phyloP scores from a whole-genome alignment of 2,113 vertebrate genomes.

The Brachyistius frenatus region DNA sequence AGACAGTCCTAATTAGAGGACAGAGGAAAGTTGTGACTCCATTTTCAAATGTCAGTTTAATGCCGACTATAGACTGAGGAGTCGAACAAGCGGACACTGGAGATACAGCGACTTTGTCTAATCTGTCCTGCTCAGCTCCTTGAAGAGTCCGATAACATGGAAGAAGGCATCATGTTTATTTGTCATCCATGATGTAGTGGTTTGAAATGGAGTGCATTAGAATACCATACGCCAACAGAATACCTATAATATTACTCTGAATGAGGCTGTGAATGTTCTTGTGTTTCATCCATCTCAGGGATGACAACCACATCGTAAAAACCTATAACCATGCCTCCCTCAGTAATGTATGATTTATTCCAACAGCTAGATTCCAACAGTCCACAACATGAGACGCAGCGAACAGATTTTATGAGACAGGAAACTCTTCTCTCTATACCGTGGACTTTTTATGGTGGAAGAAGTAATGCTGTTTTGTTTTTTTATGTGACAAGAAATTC shows the following conservation, averaged over 20 bases:
- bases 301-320: constrained; percentile 30
- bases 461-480: not conserved
- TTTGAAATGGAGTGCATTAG: not conserved
- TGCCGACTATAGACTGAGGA: constrained; percentile 7
- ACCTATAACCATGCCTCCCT: constrained; percentile 13
- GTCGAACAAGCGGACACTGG: not conserved
- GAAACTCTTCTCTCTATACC: not conserved
- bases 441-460: constrained; percentile 4
- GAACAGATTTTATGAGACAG: constrained; percentile 22
- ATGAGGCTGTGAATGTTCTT: not conserved
- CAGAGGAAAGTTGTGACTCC: constrained; percentile 11
- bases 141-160: not conserved
- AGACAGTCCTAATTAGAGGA: constrained; percentile 22
- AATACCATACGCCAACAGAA: not conserved
- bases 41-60: constrained; percentile 24
- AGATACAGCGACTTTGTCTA: constrained; percentile 14
- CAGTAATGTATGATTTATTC: constrained; percentile 29
- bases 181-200: not conserved
- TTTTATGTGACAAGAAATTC: not conserved
- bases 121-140: not conserved
- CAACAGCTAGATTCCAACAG: not conserved
- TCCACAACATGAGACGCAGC: constrained; percentile 16
- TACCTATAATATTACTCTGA: not conserved
- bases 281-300: not conserved
- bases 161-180: not conserved